phyloP scores from a whole-genome alignment of 2,113 vertebrate genomes.

The Cichladusa arquata region DNA sequence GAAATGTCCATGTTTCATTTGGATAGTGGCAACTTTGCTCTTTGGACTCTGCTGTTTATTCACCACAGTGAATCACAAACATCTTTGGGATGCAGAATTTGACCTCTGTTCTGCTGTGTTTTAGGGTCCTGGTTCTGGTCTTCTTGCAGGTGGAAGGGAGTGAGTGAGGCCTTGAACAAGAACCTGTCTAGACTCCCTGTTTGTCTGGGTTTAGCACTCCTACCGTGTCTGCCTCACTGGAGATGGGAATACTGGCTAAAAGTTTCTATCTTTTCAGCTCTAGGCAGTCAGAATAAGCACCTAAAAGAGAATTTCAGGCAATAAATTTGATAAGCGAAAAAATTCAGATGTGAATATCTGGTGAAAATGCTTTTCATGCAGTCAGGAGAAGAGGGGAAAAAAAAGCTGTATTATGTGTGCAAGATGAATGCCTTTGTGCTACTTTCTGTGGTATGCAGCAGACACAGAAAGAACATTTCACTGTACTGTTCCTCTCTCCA shows the following conservation, averaged over 20 bases:
- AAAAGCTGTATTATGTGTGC: neutral
- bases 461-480: neutral
- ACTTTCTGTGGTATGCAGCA: neutral
- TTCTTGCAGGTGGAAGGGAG: neutral
- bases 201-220: neutral
- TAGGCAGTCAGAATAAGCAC: neutral
- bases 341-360: neutral
- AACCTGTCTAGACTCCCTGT: neutral
- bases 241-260: neutral
- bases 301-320: neutral
- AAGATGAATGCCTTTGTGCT: neutral
- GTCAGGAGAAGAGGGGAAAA: neutral
- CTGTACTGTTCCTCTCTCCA: neutral
- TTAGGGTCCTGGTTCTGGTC: neutral
- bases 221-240: accelerated
- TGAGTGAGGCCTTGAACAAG: neutral
- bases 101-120: neutral
- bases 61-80: neutral
- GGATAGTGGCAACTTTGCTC: neutral
- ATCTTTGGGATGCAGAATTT: neutral
- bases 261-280: neutral
- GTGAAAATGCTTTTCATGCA: neutral
- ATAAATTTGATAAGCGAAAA: neutral
- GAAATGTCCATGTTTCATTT: neutral
- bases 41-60: neutral